Percentiles rank a stretch among this genome's conserved stretches.
phyloP scores from a whole-genome alignment of 2,797 vertebrate species.

The Schizopygopsis malacanthus region DNA sequence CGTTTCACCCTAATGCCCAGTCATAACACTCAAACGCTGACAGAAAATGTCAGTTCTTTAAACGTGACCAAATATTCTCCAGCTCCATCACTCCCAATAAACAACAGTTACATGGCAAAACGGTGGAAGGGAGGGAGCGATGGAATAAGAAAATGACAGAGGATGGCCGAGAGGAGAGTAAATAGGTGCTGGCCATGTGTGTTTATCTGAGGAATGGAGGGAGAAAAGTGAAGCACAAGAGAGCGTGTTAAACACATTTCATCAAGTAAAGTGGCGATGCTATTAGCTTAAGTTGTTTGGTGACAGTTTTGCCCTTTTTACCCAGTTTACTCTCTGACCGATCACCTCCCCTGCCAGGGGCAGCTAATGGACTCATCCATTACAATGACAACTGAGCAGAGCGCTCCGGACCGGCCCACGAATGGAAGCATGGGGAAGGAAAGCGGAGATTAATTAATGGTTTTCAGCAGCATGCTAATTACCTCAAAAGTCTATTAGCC shows the following conservation, averaged over 20 bases:
- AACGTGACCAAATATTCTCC: constrained; percentile 33
- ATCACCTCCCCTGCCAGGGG: constrained; percentile 48
- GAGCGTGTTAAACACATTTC: not conserved
- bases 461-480: constrained; percentile 54
- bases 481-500: constrained; percentile 29
- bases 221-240: not conserved
- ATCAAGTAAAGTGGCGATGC: constrained; percentile 26
- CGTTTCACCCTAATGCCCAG: constrained; percentile 35
- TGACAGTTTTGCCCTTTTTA: constrained; percentile 46
- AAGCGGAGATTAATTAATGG: constrained; percentile 43
- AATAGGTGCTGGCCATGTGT: not conserved
- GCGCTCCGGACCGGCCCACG: not conserved
- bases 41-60: constrained; percentile 55
- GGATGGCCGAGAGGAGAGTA: not conserved
- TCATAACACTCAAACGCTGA: constrained; percentile 49
- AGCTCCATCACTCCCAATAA: constrained; percentile 34
- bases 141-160: not conserved
- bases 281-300: constrained; percentile 40
- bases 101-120: constrained; percentile 23
- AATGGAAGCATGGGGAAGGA: constrained; percentile 25
- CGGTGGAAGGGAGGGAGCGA: not conserved
- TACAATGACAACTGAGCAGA: constrained; percentile 41
- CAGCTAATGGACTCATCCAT: constrained; percentile 57
- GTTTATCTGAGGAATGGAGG: not conserved
- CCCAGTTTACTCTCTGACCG: constrained; percentile 51